Percentiles rank a stretch among this genome's conserved stretches.
These are phyloP conservation scores for Eucriotettix oculatus DNA, from an alignment of 2,888 invertebrate species.

Conservation along the genomic window DNA sequence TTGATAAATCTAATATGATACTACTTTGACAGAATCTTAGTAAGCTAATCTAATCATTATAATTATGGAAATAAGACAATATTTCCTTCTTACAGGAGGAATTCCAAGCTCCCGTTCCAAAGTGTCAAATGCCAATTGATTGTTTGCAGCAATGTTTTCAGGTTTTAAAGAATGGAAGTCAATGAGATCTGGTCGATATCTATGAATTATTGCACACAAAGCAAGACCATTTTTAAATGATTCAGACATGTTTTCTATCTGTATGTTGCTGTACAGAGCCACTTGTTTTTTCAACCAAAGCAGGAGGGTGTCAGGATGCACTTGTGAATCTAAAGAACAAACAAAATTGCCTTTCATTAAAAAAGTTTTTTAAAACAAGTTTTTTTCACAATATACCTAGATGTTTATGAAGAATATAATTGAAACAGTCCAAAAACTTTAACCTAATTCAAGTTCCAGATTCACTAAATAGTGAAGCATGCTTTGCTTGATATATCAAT, in stretches of 20 bases:
- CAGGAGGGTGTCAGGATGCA: constrained; percentile 57
- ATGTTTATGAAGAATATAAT: no score
- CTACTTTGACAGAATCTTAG: neutral
- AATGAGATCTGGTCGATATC: constrained; percentile 81
- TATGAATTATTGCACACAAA: constrained; percentile 57
- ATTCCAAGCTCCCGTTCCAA: constrained; percentile 71
- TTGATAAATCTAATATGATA: neutral
- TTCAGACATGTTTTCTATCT: constrained; percentile 45
- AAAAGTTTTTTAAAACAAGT: neutral
- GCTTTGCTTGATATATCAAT: no score
- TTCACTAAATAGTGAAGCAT: no score
- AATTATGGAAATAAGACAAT: neutral
- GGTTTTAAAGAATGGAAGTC: constrained; percentile 50
- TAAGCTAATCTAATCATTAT: neutral
- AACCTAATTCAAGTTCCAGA: no score
- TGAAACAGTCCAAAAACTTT: no score
- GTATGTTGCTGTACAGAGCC: constrained; percentile 37
- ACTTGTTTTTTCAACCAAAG: constrained; percentile 64
- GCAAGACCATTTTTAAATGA: constrained; percentile 52
- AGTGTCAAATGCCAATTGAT: constrained; percentile 70
- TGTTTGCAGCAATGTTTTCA: constrained; percentile 47
- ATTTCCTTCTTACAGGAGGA: constrained; percentile 28
- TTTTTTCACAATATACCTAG: no score
- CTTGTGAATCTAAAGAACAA: constrained; percentile 38
- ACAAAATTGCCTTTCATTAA: neutral